These are phyloP conservation scores for Benthosema pterotum DNA, from an alignment of 2,797 vertebrate genomes.

Conservation along the genomic window DNA sequence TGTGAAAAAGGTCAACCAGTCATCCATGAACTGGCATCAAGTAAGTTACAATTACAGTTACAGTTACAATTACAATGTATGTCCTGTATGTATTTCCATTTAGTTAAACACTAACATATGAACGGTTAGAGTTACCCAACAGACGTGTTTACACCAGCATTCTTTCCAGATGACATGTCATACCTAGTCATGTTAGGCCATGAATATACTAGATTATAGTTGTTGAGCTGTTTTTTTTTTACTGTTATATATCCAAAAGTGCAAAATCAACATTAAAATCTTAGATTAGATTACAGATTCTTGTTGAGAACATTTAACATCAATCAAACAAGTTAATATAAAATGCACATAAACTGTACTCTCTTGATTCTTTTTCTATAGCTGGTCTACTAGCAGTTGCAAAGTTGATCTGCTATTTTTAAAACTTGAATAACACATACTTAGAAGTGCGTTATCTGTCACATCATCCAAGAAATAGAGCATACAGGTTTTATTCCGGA, in stretches of 20 bases:
- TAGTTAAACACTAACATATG: neutral
- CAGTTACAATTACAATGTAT: neutral
- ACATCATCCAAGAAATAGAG: neutral
- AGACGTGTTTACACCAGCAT: neutral
- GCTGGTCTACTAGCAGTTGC: neutral
- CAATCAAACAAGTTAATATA: too few relatives aligned
- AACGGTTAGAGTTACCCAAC: neutral
- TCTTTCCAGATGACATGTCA: neutral
- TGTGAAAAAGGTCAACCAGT: conserved; percentile 88
- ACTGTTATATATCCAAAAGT: too few relatives aligned
- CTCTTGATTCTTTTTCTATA: neutral
- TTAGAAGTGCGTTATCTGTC: neutral
- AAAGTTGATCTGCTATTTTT: too few relatives aligned
- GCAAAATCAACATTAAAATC: too few relatives aligned
- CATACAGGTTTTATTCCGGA: neutral
- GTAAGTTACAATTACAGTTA: conserved; percentile 64
- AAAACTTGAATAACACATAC: neutral
- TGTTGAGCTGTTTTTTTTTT: neutral
- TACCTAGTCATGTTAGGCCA: conserved; percentile 23
- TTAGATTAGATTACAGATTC: too few relatives aligned
- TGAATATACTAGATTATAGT: neutral
- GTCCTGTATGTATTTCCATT: too few relatives aligned
- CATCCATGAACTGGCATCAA: conserved; percentile 93
- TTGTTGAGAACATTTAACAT: too few relatives aligned
- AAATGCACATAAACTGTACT: neutral